A percentile compares a stretch with the other conserved stretches of the same genome.
Conservation (phyloP, 2,888 invertebrate species). For the Alentia gelatinosa region DNA sequence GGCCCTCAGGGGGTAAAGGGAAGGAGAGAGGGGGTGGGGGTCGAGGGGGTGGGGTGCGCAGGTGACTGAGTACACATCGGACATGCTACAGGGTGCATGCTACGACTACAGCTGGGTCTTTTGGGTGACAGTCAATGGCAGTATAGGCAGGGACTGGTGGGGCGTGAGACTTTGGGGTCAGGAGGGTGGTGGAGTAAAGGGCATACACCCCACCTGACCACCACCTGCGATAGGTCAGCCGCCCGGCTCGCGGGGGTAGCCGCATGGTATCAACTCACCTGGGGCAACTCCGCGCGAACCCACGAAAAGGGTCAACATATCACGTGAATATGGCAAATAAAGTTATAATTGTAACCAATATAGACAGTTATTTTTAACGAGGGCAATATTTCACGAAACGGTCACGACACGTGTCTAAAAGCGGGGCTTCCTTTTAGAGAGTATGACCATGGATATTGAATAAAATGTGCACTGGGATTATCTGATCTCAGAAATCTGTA, state of each 20-base stretch:
- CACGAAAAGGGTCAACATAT: background rate
- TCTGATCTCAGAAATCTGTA: too few species aligned
- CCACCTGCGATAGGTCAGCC: constrained; percentile 8
- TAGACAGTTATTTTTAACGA: too few species aligned
- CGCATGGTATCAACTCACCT: background rate
- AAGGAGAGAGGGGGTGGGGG: background rate
- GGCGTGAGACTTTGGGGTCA: background rate
- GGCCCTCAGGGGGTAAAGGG: background rate
- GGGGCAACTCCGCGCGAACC: too few species aligned
- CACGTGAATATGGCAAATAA: background rate
- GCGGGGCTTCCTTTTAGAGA: too few species aligned
- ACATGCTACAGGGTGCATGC: constrained; percentile 20
- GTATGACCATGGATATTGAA: too few species aligned
- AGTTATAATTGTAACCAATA: background rate
- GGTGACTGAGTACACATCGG: background rate
- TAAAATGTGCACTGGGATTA: too few species aligned
- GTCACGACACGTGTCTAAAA: too few species aligned
- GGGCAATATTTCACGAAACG: too few species aligned
- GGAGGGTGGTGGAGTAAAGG: background rate
- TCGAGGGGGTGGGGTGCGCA: background rate
- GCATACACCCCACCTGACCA: background rate
- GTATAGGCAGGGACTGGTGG: background rate
- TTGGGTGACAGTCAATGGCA: background rate
- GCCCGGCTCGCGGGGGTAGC: background rate
- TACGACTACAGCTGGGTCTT: background rate